Conservation (phyloP, 2,797 vertebrate species). For the Etheostoma perlongum region DNA sequence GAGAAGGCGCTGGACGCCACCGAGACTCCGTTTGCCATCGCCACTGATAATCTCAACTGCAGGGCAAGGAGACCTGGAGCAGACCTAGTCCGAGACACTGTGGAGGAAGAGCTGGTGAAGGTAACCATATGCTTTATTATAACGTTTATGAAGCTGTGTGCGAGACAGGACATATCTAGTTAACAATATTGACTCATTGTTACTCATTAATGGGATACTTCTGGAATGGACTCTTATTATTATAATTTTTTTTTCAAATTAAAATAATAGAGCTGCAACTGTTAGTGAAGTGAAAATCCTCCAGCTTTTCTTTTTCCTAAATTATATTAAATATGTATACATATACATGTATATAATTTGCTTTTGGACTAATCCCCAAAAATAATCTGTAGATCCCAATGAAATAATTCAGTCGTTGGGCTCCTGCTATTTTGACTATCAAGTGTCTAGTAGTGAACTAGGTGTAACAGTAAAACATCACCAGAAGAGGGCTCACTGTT, state of each 20-base stretch:
- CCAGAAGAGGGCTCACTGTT: slow-evolving; percentile 20
- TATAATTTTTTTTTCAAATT: not conserved
- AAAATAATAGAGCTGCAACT: not conserved
- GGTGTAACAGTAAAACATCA: not conserved
- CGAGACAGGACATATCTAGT: not conserved
- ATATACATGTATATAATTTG: too few relatives aligned
- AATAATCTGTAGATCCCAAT: not conserved
- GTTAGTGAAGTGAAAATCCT: not conserved
- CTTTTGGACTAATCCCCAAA: not conserved
- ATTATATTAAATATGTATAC: not conserved
- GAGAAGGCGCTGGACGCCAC: slow-evolving; percentile 88
- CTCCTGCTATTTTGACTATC: too few relatives aligned
- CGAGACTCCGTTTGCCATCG: slow-evolving; percentile 84
- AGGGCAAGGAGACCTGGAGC: slow-evolving; percentile 86
- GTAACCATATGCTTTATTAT: slow-evolving; percentile 63
- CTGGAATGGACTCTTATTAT: not conserved
- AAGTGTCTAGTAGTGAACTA: not conserved
- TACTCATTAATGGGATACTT: not conserved
- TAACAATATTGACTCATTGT: too few relatives aligned
- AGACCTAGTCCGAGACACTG: slow-evolving; percentile 88
- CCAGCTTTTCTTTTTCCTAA: too few relatives aligned
- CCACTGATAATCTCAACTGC: slow-evolving; percentile 89
- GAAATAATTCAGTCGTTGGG: not conserved
- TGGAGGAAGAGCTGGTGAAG: slow-evolving; percentile 91
- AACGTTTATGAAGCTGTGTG: not conserved